Evolutionary conservation across 2,797 vertebrate genomes (phyloP).

Genomic region (Melopsittacus undulatus): DNA sequence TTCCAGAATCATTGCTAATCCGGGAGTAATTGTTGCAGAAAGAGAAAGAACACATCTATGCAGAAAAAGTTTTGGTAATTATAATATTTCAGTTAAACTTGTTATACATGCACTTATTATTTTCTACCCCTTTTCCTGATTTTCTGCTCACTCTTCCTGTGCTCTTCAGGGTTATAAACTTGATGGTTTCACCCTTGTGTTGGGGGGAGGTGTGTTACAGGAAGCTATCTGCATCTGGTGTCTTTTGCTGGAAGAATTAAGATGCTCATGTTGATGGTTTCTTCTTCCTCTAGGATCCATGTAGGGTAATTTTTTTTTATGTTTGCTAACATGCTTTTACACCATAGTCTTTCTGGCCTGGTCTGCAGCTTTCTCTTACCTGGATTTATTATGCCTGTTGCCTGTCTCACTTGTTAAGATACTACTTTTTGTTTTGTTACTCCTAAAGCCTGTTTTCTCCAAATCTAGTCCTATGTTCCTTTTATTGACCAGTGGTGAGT

Average conservation of each 20-base stretch:
- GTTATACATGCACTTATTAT: background rate
- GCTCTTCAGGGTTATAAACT: background rate
- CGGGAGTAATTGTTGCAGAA: background rate
- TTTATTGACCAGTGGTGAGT: accelerated
- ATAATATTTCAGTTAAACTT: background rate
- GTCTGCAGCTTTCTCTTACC: background rate
- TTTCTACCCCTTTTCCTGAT: background rate
- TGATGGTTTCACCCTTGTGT: background rate
- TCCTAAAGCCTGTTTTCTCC: background rate
- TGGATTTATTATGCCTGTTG: background rate
- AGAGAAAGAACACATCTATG: background rate
- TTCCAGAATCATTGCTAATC: background rate
- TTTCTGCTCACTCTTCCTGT: background rate
- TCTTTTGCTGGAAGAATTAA: background rate
- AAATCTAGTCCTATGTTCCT: background rate
- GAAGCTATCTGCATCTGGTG: background rate
- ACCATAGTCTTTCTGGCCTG: background rate
- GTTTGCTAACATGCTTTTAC: background rate
- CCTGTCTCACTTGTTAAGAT: background rate
- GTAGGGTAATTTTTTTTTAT: background rate
- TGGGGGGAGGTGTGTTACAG: background rate
- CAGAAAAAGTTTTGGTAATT: background rate
- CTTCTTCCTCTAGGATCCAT: background rate
- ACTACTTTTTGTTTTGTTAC: background rate
- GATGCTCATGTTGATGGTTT: background rate